These are phyloP conservation scores for Microtus montanus DNA, from an alignment of 2,113 vertebrate species.

Conservation along the genomic window DNA sequence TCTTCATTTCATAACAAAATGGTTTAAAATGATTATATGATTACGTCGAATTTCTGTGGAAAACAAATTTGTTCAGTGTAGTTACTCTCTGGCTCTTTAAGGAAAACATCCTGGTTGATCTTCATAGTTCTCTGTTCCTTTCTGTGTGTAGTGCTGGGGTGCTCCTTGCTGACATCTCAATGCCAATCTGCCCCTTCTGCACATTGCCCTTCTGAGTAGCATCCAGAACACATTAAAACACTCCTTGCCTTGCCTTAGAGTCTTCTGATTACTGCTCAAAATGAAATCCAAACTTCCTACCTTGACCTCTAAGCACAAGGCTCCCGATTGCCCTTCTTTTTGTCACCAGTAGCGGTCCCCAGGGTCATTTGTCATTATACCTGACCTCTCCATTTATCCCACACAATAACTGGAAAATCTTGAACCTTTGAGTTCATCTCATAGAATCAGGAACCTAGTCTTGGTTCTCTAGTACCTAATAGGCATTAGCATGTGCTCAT, in stretches of 20 bases:
- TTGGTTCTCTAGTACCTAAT: background rate
- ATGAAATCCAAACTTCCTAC: background rate
- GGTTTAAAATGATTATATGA: background rate
- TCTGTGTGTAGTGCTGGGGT: background rate
- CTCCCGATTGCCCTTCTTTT: background rate
- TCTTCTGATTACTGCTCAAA: background rate
- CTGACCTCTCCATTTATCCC: background rate
- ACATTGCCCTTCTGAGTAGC: background rate
- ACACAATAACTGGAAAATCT: background rate
- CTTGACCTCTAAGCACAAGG: background rate
- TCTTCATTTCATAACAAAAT: slow-evolving; percentile 13
- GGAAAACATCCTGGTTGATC: background rate
- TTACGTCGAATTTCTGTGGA: background rate
- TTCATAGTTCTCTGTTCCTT: background rate
- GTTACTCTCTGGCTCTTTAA: slow-evolving; percentile 2
- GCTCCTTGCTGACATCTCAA: background rate
- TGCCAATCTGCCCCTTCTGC: background rate
- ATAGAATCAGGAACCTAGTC: background rate
- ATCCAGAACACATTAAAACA: background rate
- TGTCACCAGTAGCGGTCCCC: rapidly evolving
- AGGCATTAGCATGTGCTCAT: background rate
- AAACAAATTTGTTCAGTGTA: background rate
- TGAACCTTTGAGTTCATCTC: background rate
- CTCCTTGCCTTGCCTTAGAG: background rate
- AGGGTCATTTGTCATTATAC: background rate